Conservation (phyloP, 2,113 vertebrate genomes). For the Hucho hucho region DNA sequence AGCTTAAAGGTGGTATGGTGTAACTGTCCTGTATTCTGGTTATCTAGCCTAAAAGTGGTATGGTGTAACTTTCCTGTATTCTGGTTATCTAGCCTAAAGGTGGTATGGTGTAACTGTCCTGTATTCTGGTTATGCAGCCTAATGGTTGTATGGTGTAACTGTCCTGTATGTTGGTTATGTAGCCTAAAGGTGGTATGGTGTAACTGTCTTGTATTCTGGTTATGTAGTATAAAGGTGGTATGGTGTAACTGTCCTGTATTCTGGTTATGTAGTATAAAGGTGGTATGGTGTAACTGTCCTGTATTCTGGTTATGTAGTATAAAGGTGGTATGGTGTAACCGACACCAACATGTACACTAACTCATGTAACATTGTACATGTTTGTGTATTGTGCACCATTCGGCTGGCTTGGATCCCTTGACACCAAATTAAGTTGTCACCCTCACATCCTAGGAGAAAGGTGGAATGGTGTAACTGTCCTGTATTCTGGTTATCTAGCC, state of each 20-base stretch:
- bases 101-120: not conserved
- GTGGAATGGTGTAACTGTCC: not conserved
- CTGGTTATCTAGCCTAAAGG: not conserved
- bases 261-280: not conserved
- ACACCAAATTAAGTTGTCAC: not conserved
- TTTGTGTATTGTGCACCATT: not conserved
- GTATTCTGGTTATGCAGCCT: constrained; percentile 11
- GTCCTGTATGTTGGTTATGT: too few species aligned
- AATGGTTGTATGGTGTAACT: constrained; percentile 30
- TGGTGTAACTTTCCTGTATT: too few species aligned
- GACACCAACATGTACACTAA: not conserved
- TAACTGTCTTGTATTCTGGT: not conserved
- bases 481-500: too few species aligned
- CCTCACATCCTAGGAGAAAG: too few species aligned
- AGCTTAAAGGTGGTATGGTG: not conserved
- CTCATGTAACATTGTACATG: too few species aligned
- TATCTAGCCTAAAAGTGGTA: constrained; percentile 38
- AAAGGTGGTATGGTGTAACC: constrained; percentile 46
- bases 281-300: not conserved
- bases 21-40: not conserved
- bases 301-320: constrained; percentile 11
- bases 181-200: not conserved
- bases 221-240: constrained; percentile 38
- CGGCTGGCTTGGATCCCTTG: not conserved
- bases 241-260: too few species aligned